Conservation (phyloP, 2,797 vertebrate genomes). For the Lepidocolaptes lacrymiger region DNA sequence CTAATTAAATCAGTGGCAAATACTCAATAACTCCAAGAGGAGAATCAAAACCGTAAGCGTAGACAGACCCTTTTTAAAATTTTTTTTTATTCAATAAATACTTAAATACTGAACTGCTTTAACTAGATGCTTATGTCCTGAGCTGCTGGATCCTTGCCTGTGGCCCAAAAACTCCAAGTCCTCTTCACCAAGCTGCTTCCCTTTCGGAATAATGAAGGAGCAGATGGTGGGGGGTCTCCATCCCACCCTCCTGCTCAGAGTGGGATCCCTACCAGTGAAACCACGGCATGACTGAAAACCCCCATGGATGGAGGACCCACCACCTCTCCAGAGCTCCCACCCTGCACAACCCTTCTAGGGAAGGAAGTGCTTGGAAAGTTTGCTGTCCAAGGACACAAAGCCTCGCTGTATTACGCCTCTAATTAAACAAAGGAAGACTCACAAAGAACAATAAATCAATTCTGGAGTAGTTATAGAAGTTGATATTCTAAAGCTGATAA, state of each 20-base stretch:
- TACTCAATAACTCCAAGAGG: not conserved
- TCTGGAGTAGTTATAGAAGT: not conserved
- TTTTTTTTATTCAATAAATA: not conserved
- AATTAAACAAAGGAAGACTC: not conserved
- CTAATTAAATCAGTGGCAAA: not conserved
- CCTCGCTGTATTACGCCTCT: rapidly evolving
- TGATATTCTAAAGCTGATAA: not conserved
- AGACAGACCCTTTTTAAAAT: not conserved
- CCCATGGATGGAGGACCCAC: not conserved
- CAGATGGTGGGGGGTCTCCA: not conserved
- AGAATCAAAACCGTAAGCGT: not conserved
- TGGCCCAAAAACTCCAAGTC: not conserved
- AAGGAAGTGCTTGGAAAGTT: not conserved
- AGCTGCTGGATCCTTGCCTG: not conserved
- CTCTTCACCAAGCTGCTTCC: not conserved
- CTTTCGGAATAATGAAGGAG: not conserved
- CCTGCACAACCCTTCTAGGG: rapidly evolving
- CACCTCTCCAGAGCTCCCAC: not conserved
- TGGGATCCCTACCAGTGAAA: not conserved
- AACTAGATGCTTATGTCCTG: not conserved
- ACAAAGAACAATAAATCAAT: not conserved
- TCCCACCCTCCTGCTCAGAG: not conserved
- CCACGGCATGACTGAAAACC: not conserved
- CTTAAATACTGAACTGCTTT: not conserved
- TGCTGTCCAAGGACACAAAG: not conserved